Percentiles rank a stretch among this genome's conserved stretches.
Conservation (phyloP, 2,888 invertebrate genomes). For the Scaptomyza flava region DNA sequence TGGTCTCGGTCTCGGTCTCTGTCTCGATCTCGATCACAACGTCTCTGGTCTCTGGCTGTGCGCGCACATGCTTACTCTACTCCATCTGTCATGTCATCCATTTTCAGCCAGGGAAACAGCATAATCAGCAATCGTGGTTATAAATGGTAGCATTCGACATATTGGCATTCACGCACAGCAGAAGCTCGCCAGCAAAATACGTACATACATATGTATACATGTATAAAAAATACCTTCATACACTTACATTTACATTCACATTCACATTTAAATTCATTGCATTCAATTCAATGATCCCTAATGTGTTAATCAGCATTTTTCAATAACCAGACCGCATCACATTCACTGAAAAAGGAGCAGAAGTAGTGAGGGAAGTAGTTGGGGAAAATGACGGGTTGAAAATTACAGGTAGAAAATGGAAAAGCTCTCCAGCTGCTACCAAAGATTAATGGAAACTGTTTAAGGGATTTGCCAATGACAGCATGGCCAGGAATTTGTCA, state of each 20-base stretch:
- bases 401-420: conserved; percentile 29
- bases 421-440: conserved; percentile 33
- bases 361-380: neutral
- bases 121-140: conserved; percentile 82
- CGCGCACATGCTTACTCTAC: conserved; percentile 69
- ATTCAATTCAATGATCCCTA: conserved; percentile 64
- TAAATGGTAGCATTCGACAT: conserved; percentile 83
- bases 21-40: conserved; percentile 15
- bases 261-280: conserved; percentile 31
- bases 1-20: conserved; percentile 6
- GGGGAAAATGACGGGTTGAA: conserved; percentile 9
- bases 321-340: conserved; percentile 58
- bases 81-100: conserved; percentile 83
- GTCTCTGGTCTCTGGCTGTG: conserved; percentile 71
- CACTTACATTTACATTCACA: conserved; percentile 13
- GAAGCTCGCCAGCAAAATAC: conserved; percentile 46
- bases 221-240: conserved; percentile 31
- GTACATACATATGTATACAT: neutral
- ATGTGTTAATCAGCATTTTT: conserved; percentile 80
- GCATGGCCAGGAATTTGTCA: conserved; percentile 49
- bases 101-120: conserved; percentile 79
- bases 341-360: conserved; percentile 8
- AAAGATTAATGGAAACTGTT: conserved; percentile 63
- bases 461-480: conserved; percentile 52
- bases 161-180: conserved; percentile 79